A percentile compares a stretch with the other conserved stretches of the same genome.
Conservation (phyloP, 1,140 invertebrate species). For the Coelopa frigida region DNA sequence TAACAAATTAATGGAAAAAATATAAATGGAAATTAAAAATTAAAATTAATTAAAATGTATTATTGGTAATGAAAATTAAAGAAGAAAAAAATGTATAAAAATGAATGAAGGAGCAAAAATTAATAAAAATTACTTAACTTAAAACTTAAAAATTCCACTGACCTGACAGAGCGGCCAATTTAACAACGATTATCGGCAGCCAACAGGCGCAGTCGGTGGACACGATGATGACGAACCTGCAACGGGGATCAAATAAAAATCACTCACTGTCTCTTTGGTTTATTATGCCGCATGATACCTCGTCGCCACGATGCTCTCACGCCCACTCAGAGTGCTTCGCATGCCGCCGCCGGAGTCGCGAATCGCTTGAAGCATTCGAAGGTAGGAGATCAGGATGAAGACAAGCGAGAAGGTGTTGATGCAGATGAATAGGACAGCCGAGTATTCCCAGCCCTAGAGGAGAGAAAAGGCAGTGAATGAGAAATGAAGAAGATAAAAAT, state of each 20-base stretch:
- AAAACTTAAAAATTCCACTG: constrained; percentile 8
- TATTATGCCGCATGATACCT: constrained; percentile 16
- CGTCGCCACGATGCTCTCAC: constrained; percentile 46
- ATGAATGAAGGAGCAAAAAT: no score
- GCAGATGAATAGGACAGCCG: constrained; percentile 51
- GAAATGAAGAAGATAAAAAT: not conserved
- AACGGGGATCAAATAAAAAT: not conserved
- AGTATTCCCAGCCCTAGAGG: constrained; percentile 57
- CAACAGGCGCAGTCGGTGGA: constrained; percentile 59
- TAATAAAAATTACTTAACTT: not conserved
- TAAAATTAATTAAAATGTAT: not conserved
- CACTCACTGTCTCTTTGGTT: not conserved
- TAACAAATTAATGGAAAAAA: not conserved
- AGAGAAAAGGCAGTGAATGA: constrained; percentile 8
- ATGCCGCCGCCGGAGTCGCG: constrained; percentile 49
- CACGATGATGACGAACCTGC: constrained; percentile 49
- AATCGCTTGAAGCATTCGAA: constrained; percentile 53
- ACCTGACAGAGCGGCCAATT: constrained; percentile 53
- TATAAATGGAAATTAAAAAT: not conserved
- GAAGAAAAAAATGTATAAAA: no score
- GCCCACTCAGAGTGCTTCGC: constrained; percentile 51
- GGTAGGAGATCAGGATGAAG: constrained; percentile 54
- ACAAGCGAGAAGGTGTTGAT: constrained; percentile 52
- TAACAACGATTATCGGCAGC: constrained; percentile 56
- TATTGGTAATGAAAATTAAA: no score